Conservation (phyloP, 2,888 invertebrate species). For the Cheilosia urbana region DNA sequence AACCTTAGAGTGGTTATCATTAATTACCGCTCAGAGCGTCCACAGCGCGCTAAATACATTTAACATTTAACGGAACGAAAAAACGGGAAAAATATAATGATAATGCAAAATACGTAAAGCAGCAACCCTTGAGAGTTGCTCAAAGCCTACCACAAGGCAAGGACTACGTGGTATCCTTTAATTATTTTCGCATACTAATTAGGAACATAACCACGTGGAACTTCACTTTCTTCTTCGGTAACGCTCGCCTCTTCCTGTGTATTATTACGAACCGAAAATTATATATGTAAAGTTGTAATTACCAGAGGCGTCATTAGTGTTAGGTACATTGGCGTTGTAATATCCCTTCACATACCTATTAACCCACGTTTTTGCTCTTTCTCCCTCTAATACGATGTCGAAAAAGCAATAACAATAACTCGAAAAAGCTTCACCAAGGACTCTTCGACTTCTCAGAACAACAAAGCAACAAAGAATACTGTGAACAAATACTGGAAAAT, state of each 20-base stretch:
- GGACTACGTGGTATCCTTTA: slow-evolving; percentile 35
- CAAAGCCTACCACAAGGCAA: not conserved
- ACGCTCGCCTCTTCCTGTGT: not conserved
- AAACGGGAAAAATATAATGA: not conserved
- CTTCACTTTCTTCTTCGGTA: slow-evolving; percentile 6
- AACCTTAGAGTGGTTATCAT: slow-evolving; percentile 37
- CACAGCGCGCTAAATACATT: slow-evolving; percentile 16
- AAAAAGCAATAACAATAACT: slow-evolving; percentile 43
- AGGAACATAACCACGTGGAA: slow-evolving; percentile 22
- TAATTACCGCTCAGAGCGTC: slow-evolving; percentile 32
- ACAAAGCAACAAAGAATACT: slow-evolving; percentile 1
- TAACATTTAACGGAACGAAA: slow-evolving; percentile 6
- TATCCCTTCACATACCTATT: slow-evolving; percentile 41
- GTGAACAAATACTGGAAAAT: too few relatives aligned
- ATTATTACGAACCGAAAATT: slow-evolving; percentile 10
- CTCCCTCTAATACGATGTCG: slow-evolving; percentile 17
- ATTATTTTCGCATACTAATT: slow-evolving; percentile 53
- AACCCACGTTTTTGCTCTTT: not conserved
- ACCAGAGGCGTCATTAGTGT: slow-evolving; percentile 27
- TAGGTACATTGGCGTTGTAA: slow-evolving; percentile 34
- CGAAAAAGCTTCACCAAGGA: slow-evolving; percentile 24
- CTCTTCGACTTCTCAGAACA: not conserved
- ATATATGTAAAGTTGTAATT: slow-evolving; percentile 34
- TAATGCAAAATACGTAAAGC: slow-evolving; percentile 37
- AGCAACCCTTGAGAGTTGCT: not conserved